Base-by-base conservation (phyloP, 2,797 vertebrate genomes). In the Rhinophrynus dorsalis region DNA sequence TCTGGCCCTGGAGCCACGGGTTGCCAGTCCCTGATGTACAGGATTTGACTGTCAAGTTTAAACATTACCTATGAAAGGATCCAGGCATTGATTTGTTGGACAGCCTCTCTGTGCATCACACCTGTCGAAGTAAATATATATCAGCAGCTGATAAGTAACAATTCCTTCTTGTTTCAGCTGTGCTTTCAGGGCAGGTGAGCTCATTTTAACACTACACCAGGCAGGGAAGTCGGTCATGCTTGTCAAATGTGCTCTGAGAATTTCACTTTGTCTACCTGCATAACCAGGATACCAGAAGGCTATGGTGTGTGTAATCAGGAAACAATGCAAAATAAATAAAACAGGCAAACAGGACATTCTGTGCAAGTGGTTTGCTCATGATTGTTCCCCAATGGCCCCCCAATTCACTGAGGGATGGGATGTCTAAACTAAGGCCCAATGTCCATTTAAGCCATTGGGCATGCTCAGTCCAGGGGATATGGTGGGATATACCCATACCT, bases 171-270 rank as follows among this genome's bases (percentile, higher is more conserved):
- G 70, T 73, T 21, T 24, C 8, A 2, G 47, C 18, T 8, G 47
- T 32, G 47, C 29, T 44, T 45, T 52, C 27, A 13, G 33, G 37
- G 45, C 55, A 27, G n/a, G 18, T 35, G 17, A 60, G 47, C 37
- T 67, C 13, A 58, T 66, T 52, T 44, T 66, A 65, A 57, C 62
- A 60, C 70, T 45, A 67, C 55, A 30, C 27, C 55, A 59, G 32
- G 55, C 55, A 10, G 27, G 18, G 55, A 37, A 67, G 60, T 38
- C 70, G 47, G 55, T 67, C 55, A 35, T 44, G 62, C 62, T 27
- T 54, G 45, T 32, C 23, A 32, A 23, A 50, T 21, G 12, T 11
- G 15, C 52, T 20, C 23, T 12, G 6, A 33, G 33, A 32, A 58
- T 58, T 55, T 63, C 52, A 27, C 60, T 64, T 70, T 48, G 5